Evolutionary conservation across 1,140 invertebrate species (phyloP).

Genomic region (Neuroterus valhalla): DNA sequence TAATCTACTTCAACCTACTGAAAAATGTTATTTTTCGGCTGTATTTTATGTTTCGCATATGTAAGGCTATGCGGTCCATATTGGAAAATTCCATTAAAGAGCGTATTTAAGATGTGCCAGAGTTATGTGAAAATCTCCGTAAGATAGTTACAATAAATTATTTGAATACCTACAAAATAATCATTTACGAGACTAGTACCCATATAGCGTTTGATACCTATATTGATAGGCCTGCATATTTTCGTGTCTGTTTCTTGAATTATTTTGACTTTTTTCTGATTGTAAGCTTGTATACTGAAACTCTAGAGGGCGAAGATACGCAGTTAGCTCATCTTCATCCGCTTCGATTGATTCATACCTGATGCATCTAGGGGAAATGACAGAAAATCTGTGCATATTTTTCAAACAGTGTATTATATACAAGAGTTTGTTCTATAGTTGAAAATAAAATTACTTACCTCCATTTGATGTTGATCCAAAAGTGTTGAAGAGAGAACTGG

Average conservation of each 20-base stretch:
- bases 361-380: conserved; percentile 62
- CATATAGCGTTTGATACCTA: no score
- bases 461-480: conserved; percentile 69
- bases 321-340: conserved; percentile 74
- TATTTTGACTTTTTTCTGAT: conserved; percentile 36
- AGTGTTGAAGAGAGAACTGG: conserved; percentile 66
- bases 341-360: conserved; percentile 69
- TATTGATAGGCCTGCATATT: conserved; percentile 69
- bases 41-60: neutral
- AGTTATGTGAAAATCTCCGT: conserved; percentile 64
- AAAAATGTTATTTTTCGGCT: conserved; percentile 54
- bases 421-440: conserved; percentile 26
- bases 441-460: conserved; percentile 64
- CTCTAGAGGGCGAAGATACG: conserved; percentile 66
- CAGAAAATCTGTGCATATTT: neutral
- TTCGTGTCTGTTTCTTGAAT: conserved; percentile 41
- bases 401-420: conserved; percentile 19
- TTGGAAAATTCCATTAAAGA: conserved; percentile 47
- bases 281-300: conserved; percentile 41
- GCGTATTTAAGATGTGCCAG: conserved; percentile 59
- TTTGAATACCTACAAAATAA: conserved; percentile 66
- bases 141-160: conserved; percentile 49
- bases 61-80: neutral
- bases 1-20: conserved; percentile 35
- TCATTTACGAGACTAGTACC: conserved; percentile 68